These are phyloP conservation scores for Apis mellifera DNA, from an alignment of 1,140 invertebrate genomes.

Conservation along the genomic window Amel_HAv3.1 CM009936.2:13279001-13279500, in stretches of 20 bases:
- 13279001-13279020: slow-evolving; percentile 64
- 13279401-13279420: slow-evolving; percentile 75
- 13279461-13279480: slow-evolving; percentile 77
- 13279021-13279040: slow-evolving; percentile 67
- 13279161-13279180: slow-evolving; percentile 53
- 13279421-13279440: slow-evolving; percentile 83
- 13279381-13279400: slow-evolving; percentile 67
- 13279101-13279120: neutral
- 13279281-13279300: slow-evolving; percentile 17
- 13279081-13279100: slow-evolving; percentile 6
- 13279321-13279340: neutral
- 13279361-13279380: neutral
- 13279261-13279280: slow-evolving; percentile 64
- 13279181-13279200: slow-evolving; percentile 61
- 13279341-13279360: neutral
- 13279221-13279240: slow-evolving; percentile 56
- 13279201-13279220: slow-evolving; percentile 66
- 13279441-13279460: slow-evolving; percentile 84
- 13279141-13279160: neutral
- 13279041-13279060: slow-evolving; percentile 58
- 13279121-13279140: neutral
- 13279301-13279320: neutral
- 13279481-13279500: slow-evolving; percentile 32
- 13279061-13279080: slow-evolving; percentile 18
- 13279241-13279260: slow-evolving; percentile 59